A percentile compares a stretch with the other conserved stretches of the same genome.
Evolutionary conservation across 2,113 vertebrate genomes (phyloP).

Genomic region (Rhinoptilus africanus): DNA sequence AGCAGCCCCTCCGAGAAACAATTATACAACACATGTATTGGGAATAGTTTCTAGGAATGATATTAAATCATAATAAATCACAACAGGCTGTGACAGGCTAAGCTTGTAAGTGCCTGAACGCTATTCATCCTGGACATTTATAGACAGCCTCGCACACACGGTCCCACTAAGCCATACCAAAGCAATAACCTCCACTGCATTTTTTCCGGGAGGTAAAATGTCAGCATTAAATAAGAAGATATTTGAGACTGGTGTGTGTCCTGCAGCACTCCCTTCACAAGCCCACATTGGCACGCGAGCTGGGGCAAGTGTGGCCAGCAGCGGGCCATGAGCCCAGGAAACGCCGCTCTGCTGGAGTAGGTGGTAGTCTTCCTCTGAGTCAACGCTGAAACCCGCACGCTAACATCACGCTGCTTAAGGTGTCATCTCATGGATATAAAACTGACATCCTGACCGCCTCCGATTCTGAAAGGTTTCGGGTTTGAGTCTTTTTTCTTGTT

Average conservation of each 20-base stretch:
- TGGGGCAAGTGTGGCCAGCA: neutral
- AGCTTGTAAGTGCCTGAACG: neutral
- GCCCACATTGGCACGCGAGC: neutral
- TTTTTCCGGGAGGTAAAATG: neutral
- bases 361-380: slow-evolving; percentile 39
- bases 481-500: neutral
- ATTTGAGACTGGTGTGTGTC: neutral
- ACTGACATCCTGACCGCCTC: neutral
- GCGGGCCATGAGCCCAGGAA: slow-evolving; percentile 31
- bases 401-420: neutral
- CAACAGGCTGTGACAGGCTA: neutral
- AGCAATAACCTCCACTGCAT: neutral
- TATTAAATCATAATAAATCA: slow-evolving; percentile 18
- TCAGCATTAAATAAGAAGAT: neutral
- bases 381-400: neutral
- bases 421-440: neutral
- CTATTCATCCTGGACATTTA: neutral
- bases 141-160: neutral
- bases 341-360: neutral
- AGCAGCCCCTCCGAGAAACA: neutral
- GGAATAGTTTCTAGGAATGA: slow-evolving; percentile 24
- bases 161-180: neutral
- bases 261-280: neutral
- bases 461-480: neutral
- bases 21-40: neutral